Conservation (phyloP, 2,888 invertebrate species). For the Homarus gammarus region DNA sequence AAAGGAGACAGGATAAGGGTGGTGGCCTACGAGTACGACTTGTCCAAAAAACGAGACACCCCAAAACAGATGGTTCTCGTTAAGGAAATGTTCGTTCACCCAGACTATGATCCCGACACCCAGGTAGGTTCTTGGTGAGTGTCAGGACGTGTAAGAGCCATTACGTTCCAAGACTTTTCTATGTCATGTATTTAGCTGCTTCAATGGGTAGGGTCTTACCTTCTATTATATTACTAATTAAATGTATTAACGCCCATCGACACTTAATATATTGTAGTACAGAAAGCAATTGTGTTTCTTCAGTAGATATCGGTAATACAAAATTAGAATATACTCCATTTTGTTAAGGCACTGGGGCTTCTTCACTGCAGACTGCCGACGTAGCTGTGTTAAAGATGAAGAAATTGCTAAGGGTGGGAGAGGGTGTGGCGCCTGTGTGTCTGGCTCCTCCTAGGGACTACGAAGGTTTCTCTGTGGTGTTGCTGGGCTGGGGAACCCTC, state of each 20-base stretch:
- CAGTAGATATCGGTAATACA: too few relatives aligned
- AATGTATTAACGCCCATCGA: too few relatives aligned
- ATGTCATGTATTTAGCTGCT: neutral
- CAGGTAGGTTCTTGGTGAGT: neutral
- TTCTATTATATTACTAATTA: too few relatives aligned
- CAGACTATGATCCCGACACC: neutral
- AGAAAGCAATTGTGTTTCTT: too few relatives aligned
- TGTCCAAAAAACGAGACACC: slow-evolving; percentile 14
- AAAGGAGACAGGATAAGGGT: slow-evolving; percentile 15
- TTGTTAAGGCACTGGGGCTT: too few relatives aligned
- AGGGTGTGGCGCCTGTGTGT: slow-evolving; percentile 23
- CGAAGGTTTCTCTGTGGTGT: neutral
- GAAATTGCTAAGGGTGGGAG: neutral
- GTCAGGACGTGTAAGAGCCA: neutral
- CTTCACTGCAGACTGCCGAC: slow-evolving; percentile 26
- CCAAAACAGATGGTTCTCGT: slow-evolving; percentile 2
- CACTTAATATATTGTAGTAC: too few relatives aligned
- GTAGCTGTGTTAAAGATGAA: slow-evolving; percentile 19
- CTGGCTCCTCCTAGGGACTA: slow-evolving; percentile 28
- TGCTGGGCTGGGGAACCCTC: slow-evolving; percentile 42
- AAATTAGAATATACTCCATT: too few relatives aligned
- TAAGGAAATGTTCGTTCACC: neutral
- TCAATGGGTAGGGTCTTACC: neutral
- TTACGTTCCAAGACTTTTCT: neutral
- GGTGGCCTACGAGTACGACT: slow-evolving; percentile 19